Conservation (phyloP, 2,797 vertebrate genomes). For the Naso thynnoides region DNA sequence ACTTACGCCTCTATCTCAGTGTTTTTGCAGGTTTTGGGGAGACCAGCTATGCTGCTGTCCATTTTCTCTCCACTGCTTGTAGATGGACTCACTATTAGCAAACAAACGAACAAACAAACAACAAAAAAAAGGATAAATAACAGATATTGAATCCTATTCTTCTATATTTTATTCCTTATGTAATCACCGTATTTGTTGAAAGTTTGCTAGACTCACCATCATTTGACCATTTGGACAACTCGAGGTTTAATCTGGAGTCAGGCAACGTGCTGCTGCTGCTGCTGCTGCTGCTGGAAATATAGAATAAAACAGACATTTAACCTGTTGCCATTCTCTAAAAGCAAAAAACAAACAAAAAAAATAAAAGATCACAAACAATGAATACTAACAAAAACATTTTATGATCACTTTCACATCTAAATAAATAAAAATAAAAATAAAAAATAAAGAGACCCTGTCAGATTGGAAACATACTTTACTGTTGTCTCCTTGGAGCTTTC, state of each 20-base stretch:
- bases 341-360: not conserved
- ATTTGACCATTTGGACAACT: constrained; percentile 91
- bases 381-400: not conserved
- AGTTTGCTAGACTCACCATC: constrained; percentile 85
- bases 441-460: not conserved
- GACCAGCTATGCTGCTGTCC: constrained; percentile 85
- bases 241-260: constrained; percentile 88
- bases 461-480: constrained; percentile 85
- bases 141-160: not conserved
- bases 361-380: not conserved
- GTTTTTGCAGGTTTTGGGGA: constrained; percentile 81
- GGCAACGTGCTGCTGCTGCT: constrained; percentile 84
- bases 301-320: constrained; percentile 28
- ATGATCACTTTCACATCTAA: not conserved
- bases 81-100: constrained; percentile 92
- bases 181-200: not conserved
- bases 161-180: not conserved
- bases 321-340: too few species aligned
- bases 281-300: constrained; percentile 79
- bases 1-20: constrained; percentile 92
- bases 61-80: constrained; percentile 94
- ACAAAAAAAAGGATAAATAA: not conserved
- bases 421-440: not conserved
- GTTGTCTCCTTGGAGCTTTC: constrained; percentile 91
- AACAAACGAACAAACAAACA: constrained; percentile 12